Conservation (phyloP, 2,113 vertebrate genomes). For the Poicephalus meyeri region DNA sequence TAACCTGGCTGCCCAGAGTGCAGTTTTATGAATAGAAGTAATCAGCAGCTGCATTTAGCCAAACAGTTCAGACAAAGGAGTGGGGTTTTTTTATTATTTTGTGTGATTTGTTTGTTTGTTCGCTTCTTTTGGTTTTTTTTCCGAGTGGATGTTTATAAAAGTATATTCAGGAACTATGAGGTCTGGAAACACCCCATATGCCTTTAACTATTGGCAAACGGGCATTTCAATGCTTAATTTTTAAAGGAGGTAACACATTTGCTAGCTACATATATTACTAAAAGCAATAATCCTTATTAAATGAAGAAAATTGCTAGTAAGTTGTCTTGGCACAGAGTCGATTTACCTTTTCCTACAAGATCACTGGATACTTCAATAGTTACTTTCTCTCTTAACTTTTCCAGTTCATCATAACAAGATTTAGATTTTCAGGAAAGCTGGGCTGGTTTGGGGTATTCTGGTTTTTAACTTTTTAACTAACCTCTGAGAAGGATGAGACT, state of each 20-base stretch:
- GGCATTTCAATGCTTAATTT: background rate
- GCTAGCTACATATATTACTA: background rate
- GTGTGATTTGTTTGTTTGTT: background rate
- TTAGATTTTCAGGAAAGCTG: background rate
- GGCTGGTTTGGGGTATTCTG: background rate
- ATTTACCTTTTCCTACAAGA: background rate
- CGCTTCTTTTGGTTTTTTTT: background rate
- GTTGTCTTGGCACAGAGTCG: background rate
- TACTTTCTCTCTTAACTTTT: background rate
- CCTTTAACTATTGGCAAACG: background rate
- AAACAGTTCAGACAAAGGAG: background rate
- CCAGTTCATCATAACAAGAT: background rate
- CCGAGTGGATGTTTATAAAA: background rate
- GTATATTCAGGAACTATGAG: background rate
- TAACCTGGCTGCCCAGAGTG: background rate
- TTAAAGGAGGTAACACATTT: background rate
- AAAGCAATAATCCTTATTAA: background rate
- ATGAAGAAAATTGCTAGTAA: background rate
- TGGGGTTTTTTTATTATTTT: background rate
- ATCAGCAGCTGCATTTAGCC: background rate
- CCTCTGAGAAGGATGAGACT: background rate
- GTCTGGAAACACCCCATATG: background rate
- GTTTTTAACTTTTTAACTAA: background rate
- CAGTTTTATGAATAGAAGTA: background rate
- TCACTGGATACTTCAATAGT: background rate